Evolutionary conservation across 1,140 invertebrate genomes (phyloP), one percentile per base, ranked within the genome.

Genomic region (Drosophila novamexicana): DNA sequence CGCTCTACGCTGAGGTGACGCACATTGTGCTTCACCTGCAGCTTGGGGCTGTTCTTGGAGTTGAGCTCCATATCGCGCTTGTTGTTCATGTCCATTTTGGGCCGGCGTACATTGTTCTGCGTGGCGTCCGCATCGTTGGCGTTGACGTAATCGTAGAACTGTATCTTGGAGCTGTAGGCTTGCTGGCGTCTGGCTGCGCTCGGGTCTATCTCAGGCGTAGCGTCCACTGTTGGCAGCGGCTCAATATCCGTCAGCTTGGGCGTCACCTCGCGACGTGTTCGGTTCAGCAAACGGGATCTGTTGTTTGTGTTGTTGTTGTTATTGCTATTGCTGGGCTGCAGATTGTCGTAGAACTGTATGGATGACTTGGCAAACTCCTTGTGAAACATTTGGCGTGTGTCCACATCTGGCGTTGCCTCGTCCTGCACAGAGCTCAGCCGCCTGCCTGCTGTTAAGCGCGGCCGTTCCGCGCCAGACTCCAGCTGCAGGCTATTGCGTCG

Each of bases 341-440:
- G 50, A 57, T 92, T 92, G 18, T 92, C 91, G 49, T 84, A 79
- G 62, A 92, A 92, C 65, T 92, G 81, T 12, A 92, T 92, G 45
- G 90, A 91, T 0, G 91, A 92, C 37, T 85, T 91, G 57, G 91
- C 80, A 29, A 92, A 92, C 8, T 92, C 91, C 66, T 91, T 92
- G 63, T 91, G 81, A 7, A 92, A 92, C 80, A 76, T 80, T 40
- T 84, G 79, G 1, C 81, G 61, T 0, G 86, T 90, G 59, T 90
- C 73, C 52, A 90, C 88, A 6, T 89, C 79, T n/a, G 40, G n/a
- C 29, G 39, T 6, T 8, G 34, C 42, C 1, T 44, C 58, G 1
- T 57, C 59, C 32, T 61, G 66, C 1, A 50, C 5, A 0, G 62
- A 57, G 12, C 52, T 36, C 5, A 49, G 16, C 7, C 66, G 47